Conservation (phyloP, 2,113 vertebrate species). For the Mus pahari region DNA sequence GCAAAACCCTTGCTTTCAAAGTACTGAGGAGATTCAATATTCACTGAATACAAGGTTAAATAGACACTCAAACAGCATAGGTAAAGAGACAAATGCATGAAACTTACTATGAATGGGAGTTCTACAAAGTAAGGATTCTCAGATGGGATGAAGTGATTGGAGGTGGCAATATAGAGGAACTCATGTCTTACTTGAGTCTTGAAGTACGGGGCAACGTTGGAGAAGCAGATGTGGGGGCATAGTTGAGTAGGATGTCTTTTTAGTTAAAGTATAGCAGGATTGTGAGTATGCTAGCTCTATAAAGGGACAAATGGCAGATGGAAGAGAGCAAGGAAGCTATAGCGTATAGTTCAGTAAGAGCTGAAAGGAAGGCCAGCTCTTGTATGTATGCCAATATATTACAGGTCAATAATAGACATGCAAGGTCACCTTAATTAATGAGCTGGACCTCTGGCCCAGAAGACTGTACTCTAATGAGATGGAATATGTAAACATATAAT, state of each 20-base stretch:
- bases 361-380: not conserved
- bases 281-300: not conserved
- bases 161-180: not conserved
- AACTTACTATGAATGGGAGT: not conserved
- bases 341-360: not conserved
- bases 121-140: not conserved
- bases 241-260: not conserved
- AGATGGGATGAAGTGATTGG: not conserved
- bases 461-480: not conserved
- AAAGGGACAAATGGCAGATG: not conserved
- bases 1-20: constrained; percentile 46
- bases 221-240: not conserved
- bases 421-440: not conserved
- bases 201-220: not conserved
- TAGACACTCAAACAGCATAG: not conserved
- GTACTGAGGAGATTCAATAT: not conserved
- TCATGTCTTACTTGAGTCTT: not conserved
- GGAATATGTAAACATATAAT: not conserved
- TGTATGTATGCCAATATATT: not conserved
- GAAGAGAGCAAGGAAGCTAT: not conserved
- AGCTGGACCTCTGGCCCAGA: not conserved
- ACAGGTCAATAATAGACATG: not conserved
- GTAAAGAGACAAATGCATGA: not conserved
- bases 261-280: not conserved
- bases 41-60: constrained; percentile 18